Conservation (phyloP, 2,888 invertebrate genomes). For the Diaprepes abbreviatus region DNA sequence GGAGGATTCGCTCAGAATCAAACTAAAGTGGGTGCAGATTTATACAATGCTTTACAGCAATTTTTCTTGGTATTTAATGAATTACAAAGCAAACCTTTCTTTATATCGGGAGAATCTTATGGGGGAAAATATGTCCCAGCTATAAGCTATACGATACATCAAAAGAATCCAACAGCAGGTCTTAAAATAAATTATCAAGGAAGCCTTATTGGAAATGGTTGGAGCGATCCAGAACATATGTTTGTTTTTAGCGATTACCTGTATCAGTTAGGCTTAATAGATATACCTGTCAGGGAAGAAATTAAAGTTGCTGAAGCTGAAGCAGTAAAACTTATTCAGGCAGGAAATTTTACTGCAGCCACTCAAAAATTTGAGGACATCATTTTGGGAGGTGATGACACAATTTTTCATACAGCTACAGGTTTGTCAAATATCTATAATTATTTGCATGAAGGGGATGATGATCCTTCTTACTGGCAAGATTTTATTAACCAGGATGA, state of each 20-base stretch:
- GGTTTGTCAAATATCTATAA: conserved; percentile 39
- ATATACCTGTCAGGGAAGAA: conserved; percentile 72
- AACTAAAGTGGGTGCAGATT: conserved; percentile 84
- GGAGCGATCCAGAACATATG: too few relatives aligned
- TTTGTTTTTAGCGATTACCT: too few relatives aligned
- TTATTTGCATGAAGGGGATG: conserved; percentile 20
- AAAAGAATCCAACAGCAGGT: too few relatives aligned
- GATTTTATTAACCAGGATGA: conserved; percentile 27
- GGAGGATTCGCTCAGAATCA: conserved; percentile 72
- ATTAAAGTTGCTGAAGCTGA: too few relatives aligned
- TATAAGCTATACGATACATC: too few relatives aligned
- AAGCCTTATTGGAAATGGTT: too few relatives aligned
- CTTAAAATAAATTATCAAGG: too few relatives aligned
- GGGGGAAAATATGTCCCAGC: too few relatives aligned
- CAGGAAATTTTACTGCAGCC: conserved; percentile 77
- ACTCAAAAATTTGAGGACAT: conserved; percentile 67
- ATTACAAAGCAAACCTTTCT: conserved; percentile 82
- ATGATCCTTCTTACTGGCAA: conserved; percentile 28
- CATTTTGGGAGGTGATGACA: not conserved
- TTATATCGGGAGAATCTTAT: too few relatives aligned
- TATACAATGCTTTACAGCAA: conserved; percentile 83
- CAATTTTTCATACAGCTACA: not conserved
- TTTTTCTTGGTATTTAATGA: conserved; percentile 89
- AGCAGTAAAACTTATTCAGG: conserved; percentile 72
- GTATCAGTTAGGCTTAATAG: conserved; percentile 85